A percentile compares a stretch with the other conserved stretches of the same genome.
These are phyloP conservation scores for Magallana nippona DNA, from an alignment of 2,888 invertebrate species.

Conservation along the genomic window DNA sequence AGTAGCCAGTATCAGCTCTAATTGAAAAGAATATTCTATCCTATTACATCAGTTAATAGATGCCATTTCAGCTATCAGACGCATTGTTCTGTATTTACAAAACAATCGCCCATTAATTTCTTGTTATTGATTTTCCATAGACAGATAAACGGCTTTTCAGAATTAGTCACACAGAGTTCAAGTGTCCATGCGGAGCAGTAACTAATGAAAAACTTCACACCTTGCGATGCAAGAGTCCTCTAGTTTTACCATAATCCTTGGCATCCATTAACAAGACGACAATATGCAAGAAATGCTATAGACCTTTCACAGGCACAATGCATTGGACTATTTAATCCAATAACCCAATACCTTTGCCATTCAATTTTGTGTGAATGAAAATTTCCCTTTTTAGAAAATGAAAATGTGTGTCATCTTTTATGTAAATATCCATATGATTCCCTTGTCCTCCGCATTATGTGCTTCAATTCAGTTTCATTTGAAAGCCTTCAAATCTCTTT, in stretches of 20 bases:
- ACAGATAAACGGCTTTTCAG: slow-evolving; percentile 24
- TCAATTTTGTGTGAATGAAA: not conserved
- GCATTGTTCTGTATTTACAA: slow-evolving; percentile 31
- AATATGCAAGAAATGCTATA: not conserved
- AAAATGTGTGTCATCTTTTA: slow-evolving; percentile 20
- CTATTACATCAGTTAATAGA: slow-evolving; percentile 23
- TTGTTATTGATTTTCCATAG: slow-evolving; percentile 14
- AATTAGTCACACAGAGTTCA: slow-evolving; percentile 27
- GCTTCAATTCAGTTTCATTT: slow-evolving; percentile 11
- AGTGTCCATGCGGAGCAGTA: not conserved
- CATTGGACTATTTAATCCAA: not conserved
- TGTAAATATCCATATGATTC: slow-evolving; percentile 20
- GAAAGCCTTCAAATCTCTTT: slow-evolving; percentile 21
- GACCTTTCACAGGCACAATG: not conserved
- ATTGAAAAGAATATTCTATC: slow-evolving; percentile 24
- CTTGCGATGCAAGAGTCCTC: not conserved
- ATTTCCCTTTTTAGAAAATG: not conserved
- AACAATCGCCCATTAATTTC: slow-evolving; percentile 31
- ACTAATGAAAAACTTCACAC: not conserved
- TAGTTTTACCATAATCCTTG: not conserved
- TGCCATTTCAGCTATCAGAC: not conserved
- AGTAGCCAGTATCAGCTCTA: not conserved
- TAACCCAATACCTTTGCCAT: not conserved
- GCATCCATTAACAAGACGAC: not conserved
- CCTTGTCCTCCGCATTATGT: slow-evolving; percentile 5